Base-by-base conservation (phyloP, 2,888 invertebrate genomes). In the Epinotia bilunana region DNA sequence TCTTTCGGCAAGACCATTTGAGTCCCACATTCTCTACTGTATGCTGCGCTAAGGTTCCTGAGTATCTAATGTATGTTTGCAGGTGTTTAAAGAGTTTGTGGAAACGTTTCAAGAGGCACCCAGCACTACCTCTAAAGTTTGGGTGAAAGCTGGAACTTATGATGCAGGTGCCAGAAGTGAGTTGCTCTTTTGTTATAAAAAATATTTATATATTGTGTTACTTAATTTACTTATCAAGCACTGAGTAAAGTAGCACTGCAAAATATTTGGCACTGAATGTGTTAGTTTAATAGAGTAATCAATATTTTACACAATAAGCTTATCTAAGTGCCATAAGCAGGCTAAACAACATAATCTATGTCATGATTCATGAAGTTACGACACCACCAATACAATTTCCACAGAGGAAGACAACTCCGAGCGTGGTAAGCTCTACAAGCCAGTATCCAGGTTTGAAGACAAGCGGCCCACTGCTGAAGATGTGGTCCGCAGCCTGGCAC, bases 91-190 rank as follows among this genome's bases (percentile, higher is more conserved):
- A 95, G 99, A 99, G 89, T 99, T 99, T 95, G 98, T 99, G 61
- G 98, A 98, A 81, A 98, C 99, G 9, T 99, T 99, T 91, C 98
- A 98, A 95, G 98, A 98, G 81, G 95, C 96, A 0, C 97, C 97
- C 0, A 95, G 96, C 71, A 95, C 95, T 65, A 96, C 97, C 18
- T 96, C 97, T 5, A 99, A 99, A 93, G 97, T 99, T 61, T 99
- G 99, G 98, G 98, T 99, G 7, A 98, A 99, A 92, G 99, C 99
- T 74, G 99, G 99, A 72, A 98, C 99, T 0, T 99, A 99, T 84
- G 98, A 99, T 96, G 98, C 98, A 68, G 98, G 98, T 39, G 97
- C 98, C 78, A 95, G 98, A 94, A 97, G 98, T 97, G 94, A 95
- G 95, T 92, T 72, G 0, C 16, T 76, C 95, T 64, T 16, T 28